Base-by-base conservation (phyloP, 2,888 invertebrate genomes). In the Cerastis rubricosa region DNA sequence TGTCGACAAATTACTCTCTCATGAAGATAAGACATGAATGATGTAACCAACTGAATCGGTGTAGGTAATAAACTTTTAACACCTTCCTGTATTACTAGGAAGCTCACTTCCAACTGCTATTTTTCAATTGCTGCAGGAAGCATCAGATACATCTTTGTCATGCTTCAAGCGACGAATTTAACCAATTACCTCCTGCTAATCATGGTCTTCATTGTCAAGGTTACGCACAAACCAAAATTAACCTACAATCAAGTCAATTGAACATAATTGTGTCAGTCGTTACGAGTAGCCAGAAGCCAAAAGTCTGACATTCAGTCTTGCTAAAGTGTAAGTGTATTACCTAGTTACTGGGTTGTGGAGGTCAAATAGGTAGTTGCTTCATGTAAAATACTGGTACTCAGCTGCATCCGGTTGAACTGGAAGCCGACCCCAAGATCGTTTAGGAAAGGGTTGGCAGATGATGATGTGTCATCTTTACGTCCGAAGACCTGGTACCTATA, bases 171-270 rank as follows among this genome's bases (percentile, higher is more conserved):
- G 40, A 12, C 45, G 47, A 74, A 69, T 87, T 66, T 69, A 63
- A 25, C 49, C 29, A 78, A 82, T 82, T 68, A 71, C 74, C n/a
- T 78, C 67, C 69, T 45, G 25, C 54, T 67, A 61, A 71, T 74
- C 29, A 59, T 67, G 19, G 12, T 71, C 51, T 61, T 81, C 83
- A 85, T 17, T 79, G 76, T 35, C 85, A 86, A 86, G 82, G 81
- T 77, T 57, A 78, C 65, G 17, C n/a, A 40, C n/a, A 12, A 67
- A 72, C 6, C 8, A 61, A 71, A 63, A 51, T 54, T 4, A 35
- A 43, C 40, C 12, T 7, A 25, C 47, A 78, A 54, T 70, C 54
- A 25, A 61, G 43, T 25, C 51, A 57, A 77, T 77, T 70, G 45
- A 8, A 40, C 22, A 43, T 43, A 40, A 63, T 63, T 43, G n/a